Evolutionary conservation across 2,888 invertebrate species (phyloP), one percentile per base, ranked within the genome.

Genomic region (Masnerella sp.): DNA sequence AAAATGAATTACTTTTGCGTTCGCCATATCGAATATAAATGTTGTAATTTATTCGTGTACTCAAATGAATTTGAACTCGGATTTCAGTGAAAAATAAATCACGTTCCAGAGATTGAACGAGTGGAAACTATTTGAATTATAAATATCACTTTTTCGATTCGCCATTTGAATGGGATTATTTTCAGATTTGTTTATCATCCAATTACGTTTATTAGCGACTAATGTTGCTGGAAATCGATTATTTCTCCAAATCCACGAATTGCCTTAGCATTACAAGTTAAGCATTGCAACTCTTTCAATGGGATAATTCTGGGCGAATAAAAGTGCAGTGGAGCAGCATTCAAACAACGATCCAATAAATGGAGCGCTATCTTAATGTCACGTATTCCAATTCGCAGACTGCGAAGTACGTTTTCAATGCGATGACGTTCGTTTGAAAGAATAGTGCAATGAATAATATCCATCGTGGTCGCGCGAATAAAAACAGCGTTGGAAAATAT

Each of bases 261-360:
- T 47, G 47, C 12, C 30, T 30, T n/a, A 12, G n/a, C 5, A 30
- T 49, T 49, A 20, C 47, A n/a, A n/a, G n/a, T n/a, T n/a, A n/a
- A n/a, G n/a, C n/a, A n/a, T n/a, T 49, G 38, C 15, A 30, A 47
- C 15, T 47, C 17, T 47, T 47, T 47, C 47, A 47, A 30, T 47
- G 47, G 47, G 47, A 47, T 47, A 28, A 47, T 47, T 30, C 47
- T 15, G n/a, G 17, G 30, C 9, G 51, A 43, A 61, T 62, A 62
- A 62, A 52, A 61, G 49, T 43, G 43, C 43, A 43, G 43, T 62
- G 34, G 51, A 62, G 43, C 34, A 52, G 42, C 51, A 52, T 62
- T 62, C 62, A 52, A 62, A 62, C 62, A 43, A 62, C 62, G 62
- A 43, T 62, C 43, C 62, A 52, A 62, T 62, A 62, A 62, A 51